Evolutionary conservation across 2,888 invertebrate species (phyloP).

Genomic region (Ennomos erosarius): DNA sequence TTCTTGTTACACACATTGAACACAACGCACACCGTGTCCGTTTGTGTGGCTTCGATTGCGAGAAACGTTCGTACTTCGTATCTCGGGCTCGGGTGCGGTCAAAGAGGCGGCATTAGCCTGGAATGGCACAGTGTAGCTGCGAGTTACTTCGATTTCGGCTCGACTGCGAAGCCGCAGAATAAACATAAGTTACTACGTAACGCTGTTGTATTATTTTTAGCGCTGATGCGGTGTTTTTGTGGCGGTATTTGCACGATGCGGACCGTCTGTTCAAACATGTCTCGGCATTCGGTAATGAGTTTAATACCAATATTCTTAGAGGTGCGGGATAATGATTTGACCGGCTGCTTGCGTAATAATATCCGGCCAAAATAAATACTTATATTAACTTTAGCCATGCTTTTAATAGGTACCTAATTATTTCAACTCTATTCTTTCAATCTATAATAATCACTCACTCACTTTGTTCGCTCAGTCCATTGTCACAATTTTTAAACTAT

Average conservation of each 20-base stretch:
- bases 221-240: constrained; percentile 79
- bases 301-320: constrained; percentile 30
- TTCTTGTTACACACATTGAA: background rate
- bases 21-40: constrained; percentile 10
- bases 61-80: constrained; percentile 35
- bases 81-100: constrained; percentile 46
- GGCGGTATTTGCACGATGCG: constrained; percentile 47
- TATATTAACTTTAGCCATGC: too few relatives aligned
- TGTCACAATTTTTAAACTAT: too few relatives aligned
- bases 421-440: too few relatives aligned
- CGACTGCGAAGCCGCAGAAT: constrained; percentile 40
- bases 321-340: background rate
- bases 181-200: too few relatives aligned
- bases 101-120: constrained; percentile 67
- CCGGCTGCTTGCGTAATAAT: constrained; percentile 3
- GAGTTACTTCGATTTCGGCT: constrained; percentile 23
- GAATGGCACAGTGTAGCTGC: constrained; percentile 35
- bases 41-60: constrained; percentile 51
- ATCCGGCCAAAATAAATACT: constrained; percentile 5
- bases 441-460: too few relatives aligned
- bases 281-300: constrained; percentile 39
- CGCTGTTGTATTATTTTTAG: constrained; percentile 68
- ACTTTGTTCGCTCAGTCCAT: too few relatives aligned
- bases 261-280: constrained; percentile 35
- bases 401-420: too few relatives aligned